Evolutionary conservation across 2,113 vertebrate species (phyloP).

Genomic region (Argyrosomus japonicus): DNA sequence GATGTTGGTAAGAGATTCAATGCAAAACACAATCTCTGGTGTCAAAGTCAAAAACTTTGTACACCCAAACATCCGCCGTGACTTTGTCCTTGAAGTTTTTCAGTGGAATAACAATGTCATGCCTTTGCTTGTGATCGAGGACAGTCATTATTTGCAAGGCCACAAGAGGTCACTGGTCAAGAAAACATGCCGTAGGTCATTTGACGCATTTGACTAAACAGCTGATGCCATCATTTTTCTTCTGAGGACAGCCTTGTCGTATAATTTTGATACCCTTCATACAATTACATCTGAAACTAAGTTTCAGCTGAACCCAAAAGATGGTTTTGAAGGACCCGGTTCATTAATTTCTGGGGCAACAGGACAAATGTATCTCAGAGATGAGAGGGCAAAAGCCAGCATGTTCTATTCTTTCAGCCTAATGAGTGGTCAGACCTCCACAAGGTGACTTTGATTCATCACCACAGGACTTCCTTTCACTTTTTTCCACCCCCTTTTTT

Average conservation of each 20-base stretch:
- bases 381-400: slow-evolving; percentile 53
- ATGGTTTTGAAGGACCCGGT: not conserved
- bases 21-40: not conserved
- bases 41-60: not conserved
- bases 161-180: slow-evolving; percentile 13
- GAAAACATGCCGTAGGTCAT: not conserved
- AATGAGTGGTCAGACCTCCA: slow-evolving; percentile 68
- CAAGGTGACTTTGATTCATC: slow-evolving; percentile 78
- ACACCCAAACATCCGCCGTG: not conserved
- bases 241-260: not conserved
- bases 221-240: not conserved
- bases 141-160: slow-evolving; percentile 12
- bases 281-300: slow-evolving; percentile 13
- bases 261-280: slow-evolving; percentile 20
- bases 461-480: slow-evolving; percentile 39
- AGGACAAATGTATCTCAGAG: slow-evolving; percentile 43
- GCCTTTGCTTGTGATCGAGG: not conserved
- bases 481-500: slow-evolving; percentile 20
- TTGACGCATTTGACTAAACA: not conserved
- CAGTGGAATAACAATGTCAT: not conserved
- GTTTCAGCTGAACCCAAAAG: slow-evolving; percentile 21
- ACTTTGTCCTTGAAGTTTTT: not conserved
- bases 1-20: not conserved
- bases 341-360: slow-evolving; percentile 60
- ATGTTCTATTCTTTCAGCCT: slow-evolving; percentile 59